Percentiles rank a stretch among this genome's conserved stretches.
Evolutionary conservation across 1,140 invertebrate species (phyloP).

Genomic region (Dryas iulia): DNA sequence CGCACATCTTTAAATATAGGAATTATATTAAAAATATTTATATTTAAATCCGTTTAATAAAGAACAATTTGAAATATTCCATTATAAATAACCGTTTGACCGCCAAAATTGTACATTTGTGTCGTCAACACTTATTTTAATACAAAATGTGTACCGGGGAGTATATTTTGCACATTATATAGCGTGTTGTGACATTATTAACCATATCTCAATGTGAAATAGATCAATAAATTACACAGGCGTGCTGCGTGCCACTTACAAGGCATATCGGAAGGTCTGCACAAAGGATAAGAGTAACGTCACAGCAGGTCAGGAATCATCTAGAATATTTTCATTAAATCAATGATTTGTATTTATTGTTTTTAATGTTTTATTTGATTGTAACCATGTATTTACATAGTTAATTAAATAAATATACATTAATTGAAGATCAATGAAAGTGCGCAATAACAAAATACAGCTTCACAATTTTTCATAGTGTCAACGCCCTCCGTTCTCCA

Average conservation of each 20-base stretch:
- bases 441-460: no score
- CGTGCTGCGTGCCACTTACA: slow-evolving; percentile 21
- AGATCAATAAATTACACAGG: slow-evolving; percentile 27
- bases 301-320: slow-evolving; percentile 6
- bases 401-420: no score
- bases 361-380: no score
- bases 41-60: neutral
- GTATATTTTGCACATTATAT: neutral
- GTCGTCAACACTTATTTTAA: neutral
- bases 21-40: neutral
- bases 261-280: slow-evolving; percentile 32
- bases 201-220: slow-evolving; percentile 20
- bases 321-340: slow-evolving; percentile 4
- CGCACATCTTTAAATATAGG: neutral
- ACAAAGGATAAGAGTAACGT: slow-evolving; percentile 28
- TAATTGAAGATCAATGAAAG: no score
- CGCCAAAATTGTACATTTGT: neutral
- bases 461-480: no score
- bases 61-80: neutral
- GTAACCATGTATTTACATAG: no score
- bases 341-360: neutral
- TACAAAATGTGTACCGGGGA: neutral
- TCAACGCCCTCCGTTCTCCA: no score
- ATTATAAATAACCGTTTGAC: neutral
- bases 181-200: slow-evolving; percentile 5